phyloP scores from a whole-genome alignment of 2,113 vertebrate species.

The Stictonetta naevosa region DNA sequence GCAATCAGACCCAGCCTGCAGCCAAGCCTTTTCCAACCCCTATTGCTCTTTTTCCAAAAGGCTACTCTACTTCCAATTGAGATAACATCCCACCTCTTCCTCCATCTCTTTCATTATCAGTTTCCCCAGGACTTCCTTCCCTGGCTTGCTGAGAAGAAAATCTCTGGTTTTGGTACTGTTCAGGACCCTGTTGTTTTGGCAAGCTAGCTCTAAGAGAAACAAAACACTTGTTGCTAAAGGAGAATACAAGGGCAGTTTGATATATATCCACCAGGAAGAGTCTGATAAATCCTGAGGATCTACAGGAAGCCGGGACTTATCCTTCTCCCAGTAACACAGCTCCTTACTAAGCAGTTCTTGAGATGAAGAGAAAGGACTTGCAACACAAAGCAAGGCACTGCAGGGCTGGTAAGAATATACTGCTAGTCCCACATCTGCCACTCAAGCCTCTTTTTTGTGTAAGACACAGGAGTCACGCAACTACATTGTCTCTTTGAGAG shows the following conservation, averaged over 20 bases:
- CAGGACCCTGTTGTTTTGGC: neutral
- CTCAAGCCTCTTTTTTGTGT: neutral
- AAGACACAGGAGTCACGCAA: neutral
- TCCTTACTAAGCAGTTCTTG: neutral
- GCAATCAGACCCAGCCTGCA: neutral
- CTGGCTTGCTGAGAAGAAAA: neutral
- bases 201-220: neutral
- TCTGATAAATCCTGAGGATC: neutral
- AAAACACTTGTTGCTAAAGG: neutral
- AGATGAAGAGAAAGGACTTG: neutral
- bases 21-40: neutral
- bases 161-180: neutral
- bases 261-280: neutral
- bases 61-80: neutral
- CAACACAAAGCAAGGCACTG: neutral
- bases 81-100: neutral
- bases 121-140: neutral
- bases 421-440: neutral
- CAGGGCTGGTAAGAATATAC: neutral
- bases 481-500: rapidly evolving
- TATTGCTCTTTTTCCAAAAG: neutral
- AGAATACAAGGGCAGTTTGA: neutral
- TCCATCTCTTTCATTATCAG: neutral
- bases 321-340: rapidly evolving
- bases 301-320: neutral